Base-by-base conservation (phyloP, 2,888 invertebrate species). In the Eustalomyia histrio region DNA sequence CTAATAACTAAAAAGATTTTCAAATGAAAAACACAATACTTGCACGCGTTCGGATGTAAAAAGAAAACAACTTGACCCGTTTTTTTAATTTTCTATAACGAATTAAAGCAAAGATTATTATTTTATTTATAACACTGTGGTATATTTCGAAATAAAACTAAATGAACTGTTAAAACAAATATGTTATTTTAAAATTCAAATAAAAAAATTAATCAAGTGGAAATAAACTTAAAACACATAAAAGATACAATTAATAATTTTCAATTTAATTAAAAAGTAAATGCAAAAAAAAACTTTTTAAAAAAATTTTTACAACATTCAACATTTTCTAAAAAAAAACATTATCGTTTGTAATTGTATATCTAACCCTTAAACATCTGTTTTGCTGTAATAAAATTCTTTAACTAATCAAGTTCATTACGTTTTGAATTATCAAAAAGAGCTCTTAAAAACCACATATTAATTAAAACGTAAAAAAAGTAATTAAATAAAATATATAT, bases 11-110 rank as follows among this genome's bases (percentile, higher is more conserved):
- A 29, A 21, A 68, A 57, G 24, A 39, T 43, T 29, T 24, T 17
- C 21, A 39, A 24, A 24, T 43, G 24, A 18, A 68, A 35, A 58
- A 58, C 17, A 58, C 8, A 18, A 9, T 21, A 24, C 0, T 29
- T 47, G 29, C 24, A 29, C 24, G 47, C 21, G 21, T 21, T 21
- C 57, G 47, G 12, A 39, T 35, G 29, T 18, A 52, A 60, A 43
- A 65, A 43, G 50, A 67, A 35, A 29, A 67, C 33, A 10, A 61
- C 67, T 78, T 78, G 78, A 72, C 78, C 72, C 35, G 60, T 73
- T 72, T 72, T 33, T 72, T 21, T 2, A 3, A n/a, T n/a, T n/a
- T 16, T 43, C 14, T 67, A n/a, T 53, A 24, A 39, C 17, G 53
- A 63, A 24, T 33, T 24, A 47, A 52, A 39, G 14, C 39, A 58